Evolutionary conservation across 2,888 invertebrate genomes (phyloP).

Genomic region (Amblyjoppa proteus): DNA sequence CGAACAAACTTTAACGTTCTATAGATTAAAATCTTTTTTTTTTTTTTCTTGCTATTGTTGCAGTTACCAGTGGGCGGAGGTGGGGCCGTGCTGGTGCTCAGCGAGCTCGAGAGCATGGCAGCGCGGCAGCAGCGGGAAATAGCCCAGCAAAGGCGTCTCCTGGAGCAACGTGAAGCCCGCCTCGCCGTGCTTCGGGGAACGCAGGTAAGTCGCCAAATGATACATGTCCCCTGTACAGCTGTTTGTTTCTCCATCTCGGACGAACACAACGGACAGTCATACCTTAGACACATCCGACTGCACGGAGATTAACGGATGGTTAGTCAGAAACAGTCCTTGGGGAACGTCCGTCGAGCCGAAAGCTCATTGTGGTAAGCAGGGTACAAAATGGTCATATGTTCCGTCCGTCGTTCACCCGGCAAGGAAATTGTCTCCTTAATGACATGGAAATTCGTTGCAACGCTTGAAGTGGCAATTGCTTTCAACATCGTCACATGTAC

Average conservation of each 20-base stretch:
- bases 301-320: not conserved
- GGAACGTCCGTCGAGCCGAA: not conserved
- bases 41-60: constrained; percentile 79
- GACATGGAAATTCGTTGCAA: too few species aligned
- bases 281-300: not conserved
- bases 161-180: constrained; percentile 95
- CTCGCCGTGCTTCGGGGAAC: constrained; percentile 84
- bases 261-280: not conserved
- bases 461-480: too few species aligned
- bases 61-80: constrained; percentile 92
- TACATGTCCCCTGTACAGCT: not conserved
- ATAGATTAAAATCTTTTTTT: not conserved
- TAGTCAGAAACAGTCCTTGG: not conserved
- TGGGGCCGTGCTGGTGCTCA: constrained; percentile 96
- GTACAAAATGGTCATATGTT: too few species aligned
- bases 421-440: too few species aligned
- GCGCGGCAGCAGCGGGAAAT: constrained; percentile 99
- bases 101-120: constrained; percentile 99
- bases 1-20: not conserved
- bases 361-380: too few species aligned
- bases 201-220: constrained; percentile 78
- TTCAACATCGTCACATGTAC: too few species aligned
- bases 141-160: constrained; percentile 96
- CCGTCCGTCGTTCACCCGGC: too few species aligned
- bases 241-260: not conserved